A percentile compares a stretch with the other conserved stretches of the same genome.
phyloP scores from a whole-genome alignment of 2,888 invertebrate species.

The Anarsia innoxiella region DNA sequence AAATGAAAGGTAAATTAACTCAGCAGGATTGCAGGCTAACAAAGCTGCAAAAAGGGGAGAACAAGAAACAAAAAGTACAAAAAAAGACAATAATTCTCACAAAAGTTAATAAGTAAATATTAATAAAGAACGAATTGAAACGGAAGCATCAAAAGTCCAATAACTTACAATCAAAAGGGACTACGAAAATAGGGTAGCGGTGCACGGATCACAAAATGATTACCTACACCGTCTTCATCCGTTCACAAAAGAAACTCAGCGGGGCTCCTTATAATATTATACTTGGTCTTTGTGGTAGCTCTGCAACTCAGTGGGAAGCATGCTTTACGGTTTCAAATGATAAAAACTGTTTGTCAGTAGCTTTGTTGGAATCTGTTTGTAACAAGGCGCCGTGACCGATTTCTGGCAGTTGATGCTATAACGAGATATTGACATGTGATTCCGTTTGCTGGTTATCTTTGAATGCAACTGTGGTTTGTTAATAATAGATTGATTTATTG shows the following conservation, averaged over 20 bases:
- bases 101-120: constrained; percentile 41
- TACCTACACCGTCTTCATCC: constrained; percentile 68
- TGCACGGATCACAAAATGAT: constrained; percentile 66
- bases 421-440: constrained; percentile 45
- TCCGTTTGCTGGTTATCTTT: constrained; percentile 13
- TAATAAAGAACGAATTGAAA: constrained; percentile 57
- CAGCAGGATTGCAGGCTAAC: no score
- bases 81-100: no score
- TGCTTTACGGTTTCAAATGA: constrained; percentile 74
- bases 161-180: constrained; percentile 71
- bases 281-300: constrained; percentile 70
- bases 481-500: constrained; percentile 4
- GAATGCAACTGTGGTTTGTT: background rate
- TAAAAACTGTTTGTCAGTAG: constrained; percentile 72
- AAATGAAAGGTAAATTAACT: no score
- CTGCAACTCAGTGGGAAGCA: constrained; percentile 64
- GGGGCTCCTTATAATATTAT: constrained; percentile 72
- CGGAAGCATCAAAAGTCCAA: constrained; percentile 64
- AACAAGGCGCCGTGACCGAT: constrained; percentile 57
- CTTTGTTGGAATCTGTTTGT: constrained; percentile 58
- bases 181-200: constrained; percentile 68
- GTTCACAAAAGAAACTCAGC: constrained; percentile 69
- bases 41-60: no score
- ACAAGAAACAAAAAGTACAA: no score
- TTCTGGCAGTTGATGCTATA: constrained; percentile 42